Conservation (phyloP, 1,140 invertebrate genomes). For the Coelopa frigida region DNA sequence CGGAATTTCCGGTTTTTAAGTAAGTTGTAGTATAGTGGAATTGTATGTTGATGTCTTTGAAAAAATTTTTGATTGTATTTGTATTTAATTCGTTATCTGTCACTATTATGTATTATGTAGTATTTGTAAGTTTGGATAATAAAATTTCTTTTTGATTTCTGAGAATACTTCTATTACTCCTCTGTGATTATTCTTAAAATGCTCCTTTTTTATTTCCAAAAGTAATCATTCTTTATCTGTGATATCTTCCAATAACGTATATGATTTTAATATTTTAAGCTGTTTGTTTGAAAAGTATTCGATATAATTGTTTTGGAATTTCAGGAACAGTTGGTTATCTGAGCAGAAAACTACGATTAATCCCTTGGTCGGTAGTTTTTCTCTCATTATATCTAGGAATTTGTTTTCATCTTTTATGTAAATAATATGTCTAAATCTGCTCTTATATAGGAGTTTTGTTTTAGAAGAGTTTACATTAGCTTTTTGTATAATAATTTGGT, state of each 20-base stretch:
- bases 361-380: neutral
- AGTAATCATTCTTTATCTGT: neutral
- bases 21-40: neutral
- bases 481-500: slow-evolving; percentile 9
- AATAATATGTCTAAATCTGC: neutral
- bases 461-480: neutral
- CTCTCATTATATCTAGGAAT: slow-evolving; percentile 2
- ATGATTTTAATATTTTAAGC: slow-evolving; percentile 6
- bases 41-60: neutral
- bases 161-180: slow-evolving; percentile 18
- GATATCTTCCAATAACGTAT: slow-evolving; percentile 5
- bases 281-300: slow-evolving; percentile 9
- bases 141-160: slow-evolving; percentile 15
- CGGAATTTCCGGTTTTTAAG: neutral
- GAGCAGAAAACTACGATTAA: slow-evolving; percentile 1
- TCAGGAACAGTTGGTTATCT: slow-evolving; percentile 1
- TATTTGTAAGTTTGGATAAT: slow-evolving; percentile 19
- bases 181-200: slow-evolving; percentile 13
- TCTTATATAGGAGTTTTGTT: neutral
- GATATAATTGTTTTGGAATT: slow-evolving; percentile 5
- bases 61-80: neutral
- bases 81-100: neutral
- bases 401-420: neutral
- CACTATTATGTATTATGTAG: too few relatives aligned
- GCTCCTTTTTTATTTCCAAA: slow-evolving; percentile 4